A percentile compares a stretch with the other conserved stretches of the same genome.
Evolutionary conservation across 1,140 invertebrate species (phyloP).

Genomic region (Periplaneta americana): DNA sequence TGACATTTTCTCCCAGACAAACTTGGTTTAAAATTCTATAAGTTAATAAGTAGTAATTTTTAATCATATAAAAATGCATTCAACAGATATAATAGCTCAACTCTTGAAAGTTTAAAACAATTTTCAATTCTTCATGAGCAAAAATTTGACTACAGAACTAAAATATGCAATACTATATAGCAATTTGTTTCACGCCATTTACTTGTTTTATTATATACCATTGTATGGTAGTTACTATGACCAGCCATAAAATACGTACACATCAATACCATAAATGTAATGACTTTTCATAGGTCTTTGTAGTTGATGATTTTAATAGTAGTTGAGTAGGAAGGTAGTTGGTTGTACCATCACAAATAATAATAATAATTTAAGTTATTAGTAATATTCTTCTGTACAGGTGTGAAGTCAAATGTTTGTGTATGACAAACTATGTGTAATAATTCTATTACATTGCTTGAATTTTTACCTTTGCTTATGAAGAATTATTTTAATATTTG

Average conservation of each 20-base stretch:
- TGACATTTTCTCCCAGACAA: no score
- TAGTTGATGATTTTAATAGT: neutral
- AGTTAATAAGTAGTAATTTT: no score
- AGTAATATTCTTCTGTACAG: neutral
- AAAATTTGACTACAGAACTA: no score
- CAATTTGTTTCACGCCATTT: neutral
- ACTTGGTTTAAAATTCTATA: no score
- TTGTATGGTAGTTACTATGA: neutral
- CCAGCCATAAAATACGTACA: neutral
- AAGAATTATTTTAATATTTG: neutral
- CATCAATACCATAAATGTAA: neutral
- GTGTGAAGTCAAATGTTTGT: neutral
- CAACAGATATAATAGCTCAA: no score
- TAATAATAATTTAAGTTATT: neutral
- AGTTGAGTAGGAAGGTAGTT: neutral
- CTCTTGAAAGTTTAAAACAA: no score
- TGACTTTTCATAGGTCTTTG: neutral
- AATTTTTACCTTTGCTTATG: neutral
- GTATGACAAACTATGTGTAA: neutral
- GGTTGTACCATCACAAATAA: neutral
- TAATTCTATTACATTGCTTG: neutral
- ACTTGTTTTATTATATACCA: neutral
- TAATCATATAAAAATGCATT: no score
- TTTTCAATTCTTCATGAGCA: no score
- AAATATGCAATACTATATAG: no score